A percentile compares a stretch with the other conserved stretches of the same genome.
phyloP scores from a whole-genome alignment of 1,140 invertebrate species.

The Saccostrea cuccullata region DNA sequence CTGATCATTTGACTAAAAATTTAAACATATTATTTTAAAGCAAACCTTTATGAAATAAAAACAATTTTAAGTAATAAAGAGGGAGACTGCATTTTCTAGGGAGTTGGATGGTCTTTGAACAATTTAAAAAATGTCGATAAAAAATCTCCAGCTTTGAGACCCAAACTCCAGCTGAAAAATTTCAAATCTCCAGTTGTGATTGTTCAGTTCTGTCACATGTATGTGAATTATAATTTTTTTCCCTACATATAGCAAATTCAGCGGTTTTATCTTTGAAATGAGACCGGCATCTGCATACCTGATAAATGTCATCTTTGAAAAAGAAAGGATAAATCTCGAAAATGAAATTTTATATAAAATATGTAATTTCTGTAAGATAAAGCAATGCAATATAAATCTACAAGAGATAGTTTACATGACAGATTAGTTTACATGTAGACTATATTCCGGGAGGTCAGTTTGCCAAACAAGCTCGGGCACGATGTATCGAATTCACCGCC shows the following conservation, averaged over 20 bases:
- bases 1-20: no score
- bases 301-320: neutral
- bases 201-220: no score
- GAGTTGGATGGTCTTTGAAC: no score
- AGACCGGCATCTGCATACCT: neutral
- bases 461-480: constrained; percentile 15
- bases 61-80: no score
- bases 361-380: no score
- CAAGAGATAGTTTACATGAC: neutral
- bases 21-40: no score
- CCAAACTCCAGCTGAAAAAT: no score
- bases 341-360: neutral
- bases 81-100: no score
- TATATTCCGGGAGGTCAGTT: neutral
- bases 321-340: neutral
- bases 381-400: neutral
- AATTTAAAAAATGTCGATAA: no score
- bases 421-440: neutral
- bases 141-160: no score
- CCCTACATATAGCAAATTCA: neutral
- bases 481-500: neutral
- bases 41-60: no score
- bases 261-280: neutral
- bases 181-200: no score
- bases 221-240: neutral